These are phyloP conservation scores for Xerus rutilus DNA, from an alignment of 2,797 vertebrate genomes.

Conservation along the genomic window DNA sequence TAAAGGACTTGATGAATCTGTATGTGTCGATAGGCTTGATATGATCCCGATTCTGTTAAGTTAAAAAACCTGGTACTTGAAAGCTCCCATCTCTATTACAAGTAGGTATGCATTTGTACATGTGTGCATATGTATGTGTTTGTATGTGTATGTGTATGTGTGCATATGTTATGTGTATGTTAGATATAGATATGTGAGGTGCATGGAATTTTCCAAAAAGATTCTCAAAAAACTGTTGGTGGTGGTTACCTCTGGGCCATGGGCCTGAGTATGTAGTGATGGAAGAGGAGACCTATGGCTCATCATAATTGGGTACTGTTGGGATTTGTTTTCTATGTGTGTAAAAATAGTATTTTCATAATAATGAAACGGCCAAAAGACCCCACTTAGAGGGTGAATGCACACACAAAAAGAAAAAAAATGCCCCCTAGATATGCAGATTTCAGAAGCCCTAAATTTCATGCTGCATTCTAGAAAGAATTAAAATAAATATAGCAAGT, in stretches of 20 bases:
- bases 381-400: neutral
- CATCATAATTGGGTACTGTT: neutral
- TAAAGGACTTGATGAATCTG: neutral
- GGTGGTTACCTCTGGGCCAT: neutral
- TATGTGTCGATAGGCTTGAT: neutral
- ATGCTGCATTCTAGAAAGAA: neutral
- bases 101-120: neutral
- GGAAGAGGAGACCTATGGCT: neutral
- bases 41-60: neutral
- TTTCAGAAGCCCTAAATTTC: neutral
- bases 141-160: no score
- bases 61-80: neutral
- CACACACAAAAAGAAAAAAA: neutral
- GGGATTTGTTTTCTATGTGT: neutral
- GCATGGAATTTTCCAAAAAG: neutral
- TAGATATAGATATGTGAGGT: neutral
- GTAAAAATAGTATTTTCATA: conserved; percentile 29
- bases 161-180: neutral
- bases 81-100: neutral
- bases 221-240: neutral
- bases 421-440: neutral
- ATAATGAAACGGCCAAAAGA: neutral
- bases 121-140: neutral
- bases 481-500: neutral
- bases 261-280: neutral